Evolutionary conservation across 2,797 vertebrate species (phyloP).

Genomic region (Lepus townsendii): DNA sequence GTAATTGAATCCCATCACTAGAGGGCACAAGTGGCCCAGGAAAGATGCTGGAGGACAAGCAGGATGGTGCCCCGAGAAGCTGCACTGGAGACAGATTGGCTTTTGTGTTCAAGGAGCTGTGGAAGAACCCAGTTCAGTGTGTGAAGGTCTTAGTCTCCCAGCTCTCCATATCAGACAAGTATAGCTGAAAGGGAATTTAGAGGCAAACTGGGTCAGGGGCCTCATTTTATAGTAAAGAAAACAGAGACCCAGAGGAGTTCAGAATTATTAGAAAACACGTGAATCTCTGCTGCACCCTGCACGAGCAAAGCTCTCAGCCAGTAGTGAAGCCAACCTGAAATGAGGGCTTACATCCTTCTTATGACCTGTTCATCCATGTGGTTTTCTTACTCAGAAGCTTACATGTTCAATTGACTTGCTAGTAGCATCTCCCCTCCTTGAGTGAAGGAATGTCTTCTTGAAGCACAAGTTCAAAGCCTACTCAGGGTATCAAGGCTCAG

Average conservation of each 20-base stretch:
- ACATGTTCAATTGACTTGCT: conserved; percentile 45
- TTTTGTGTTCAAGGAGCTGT: conserved; percentile 55
- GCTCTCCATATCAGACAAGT: neutral
- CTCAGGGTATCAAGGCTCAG: conserved; percentile 6
- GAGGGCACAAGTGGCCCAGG: conserved; percentile 74
- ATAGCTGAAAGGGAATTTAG: conserved; percentile 8
- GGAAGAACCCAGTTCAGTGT: neutral
- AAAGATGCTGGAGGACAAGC: neutral
- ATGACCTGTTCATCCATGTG: neutral
- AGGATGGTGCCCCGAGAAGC: neutral
- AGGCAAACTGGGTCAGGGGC: neutral
- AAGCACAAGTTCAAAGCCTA: neutral
- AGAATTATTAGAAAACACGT: neutral
- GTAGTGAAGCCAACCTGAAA: neutral
- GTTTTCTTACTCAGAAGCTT: conserved; percentile 47
- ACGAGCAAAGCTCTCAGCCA: neutral
- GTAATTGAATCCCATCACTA: conserved; percentile 72
- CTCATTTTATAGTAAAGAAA: neutral
- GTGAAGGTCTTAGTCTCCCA: neutral
- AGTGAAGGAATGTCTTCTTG: conserved; percentile 48
- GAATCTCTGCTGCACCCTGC: neutral
- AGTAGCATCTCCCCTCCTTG: conserved; percentile 26
- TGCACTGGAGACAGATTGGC: neutral
- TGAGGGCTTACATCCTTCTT: neutral
- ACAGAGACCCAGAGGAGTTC: neutral